Evolutionary conservation across 2,888 invertebrate species (phyloP), one percentile per base, ranked within the genome.

Genomic region (Eretmocerus hayati): DNA sequence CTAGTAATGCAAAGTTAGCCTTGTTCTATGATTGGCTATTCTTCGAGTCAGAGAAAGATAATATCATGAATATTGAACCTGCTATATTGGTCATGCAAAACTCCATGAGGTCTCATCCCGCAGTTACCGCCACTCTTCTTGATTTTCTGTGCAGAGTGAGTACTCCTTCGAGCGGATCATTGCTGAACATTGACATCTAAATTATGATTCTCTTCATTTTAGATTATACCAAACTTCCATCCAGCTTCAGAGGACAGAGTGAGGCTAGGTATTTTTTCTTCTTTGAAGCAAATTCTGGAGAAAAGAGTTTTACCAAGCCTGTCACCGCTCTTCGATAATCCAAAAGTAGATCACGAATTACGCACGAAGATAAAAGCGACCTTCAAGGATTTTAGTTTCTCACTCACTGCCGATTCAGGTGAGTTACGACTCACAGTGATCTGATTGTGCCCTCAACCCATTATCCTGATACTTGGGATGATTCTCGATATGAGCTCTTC

Each of bases 31-130:
- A 94, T 71, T 94, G 93, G 93, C 74, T 93, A 36, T 88, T 91
- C 65, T 94, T 87, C 73, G 91, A 93, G 62, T 81, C 88, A 18
- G 88, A 88, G 59, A 87, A 86, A 67, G 92, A 93, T 72, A 92
- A 90, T 69, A 93, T 93, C 56, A 93, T 93, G 93, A 92, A 93
- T 72, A 92, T 93, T 60, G 92, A 93, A 74, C 92, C 93, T 19
- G 92, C 90, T 11, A 90, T 93, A 61, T 78, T 93, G 57, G 90
- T 93, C 20, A 93, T 93, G 91, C 87, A 88, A 71, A 88, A 92
- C 75, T 92, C 91, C 38, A 87, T 93, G 84, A 78, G 89, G 64
- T 88, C 90, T 50, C 92, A 93, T 74, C 90, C 91, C 39, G 87
- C 86, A 16, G 90, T 92, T 56, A 91, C 92, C 53, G 90, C 90